phyloP scores from a whole-genome alignment of 2,113 vertebrate genomes.

The Myiopsitta monachus region DNA sequence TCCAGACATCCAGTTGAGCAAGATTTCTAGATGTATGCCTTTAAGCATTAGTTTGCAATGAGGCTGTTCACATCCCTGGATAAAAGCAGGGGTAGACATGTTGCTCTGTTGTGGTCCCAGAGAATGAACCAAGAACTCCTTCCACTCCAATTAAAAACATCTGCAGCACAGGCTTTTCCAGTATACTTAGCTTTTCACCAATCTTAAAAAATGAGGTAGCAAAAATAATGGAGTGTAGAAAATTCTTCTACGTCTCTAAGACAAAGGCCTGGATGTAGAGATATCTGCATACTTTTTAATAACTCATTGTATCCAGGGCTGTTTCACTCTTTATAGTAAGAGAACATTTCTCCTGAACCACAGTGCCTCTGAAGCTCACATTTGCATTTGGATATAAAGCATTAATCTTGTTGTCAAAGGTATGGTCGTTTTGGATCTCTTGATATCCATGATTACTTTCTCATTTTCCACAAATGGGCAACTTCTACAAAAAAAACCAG shows the following conservation, averaged over 20 bases:
- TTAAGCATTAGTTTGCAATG: not conserved
- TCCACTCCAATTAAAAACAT: not conserved
- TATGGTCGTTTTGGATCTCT: not conserved
- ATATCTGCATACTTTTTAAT: not conserved
- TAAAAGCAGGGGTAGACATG: not conserved
- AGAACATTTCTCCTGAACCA: not conserved
- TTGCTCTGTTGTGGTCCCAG: not conserved
- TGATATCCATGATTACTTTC: not conserved
- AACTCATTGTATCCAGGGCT: not conserved
- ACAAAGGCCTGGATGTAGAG: not conserved
- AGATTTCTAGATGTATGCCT: not conserved
- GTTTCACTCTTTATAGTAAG: not conserved
- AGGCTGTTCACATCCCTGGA: not conserved
- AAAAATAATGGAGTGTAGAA: not conserved
- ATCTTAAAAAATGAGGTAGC: not conserved
- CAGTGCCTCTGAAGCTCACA: not conserved
- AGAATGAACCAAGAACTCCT: not conserved
- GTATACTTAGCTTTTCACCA: not conserved
- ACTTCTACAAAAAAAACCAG: not conserved
- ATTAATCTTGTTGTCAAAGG: not conserved
- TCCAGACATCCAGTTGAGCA: slow-evolving; percentile 10
- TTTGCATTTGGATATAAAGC: not conserved
- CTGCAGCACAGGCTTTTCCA: not conserved
- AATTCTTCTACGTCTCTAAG: not conserved
- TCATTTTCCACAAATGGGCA: not conserved